phyloP scores from a whole-genome alignment of 1,140 invertebrate genomes.

The Drosophila nikananu region DNA sequence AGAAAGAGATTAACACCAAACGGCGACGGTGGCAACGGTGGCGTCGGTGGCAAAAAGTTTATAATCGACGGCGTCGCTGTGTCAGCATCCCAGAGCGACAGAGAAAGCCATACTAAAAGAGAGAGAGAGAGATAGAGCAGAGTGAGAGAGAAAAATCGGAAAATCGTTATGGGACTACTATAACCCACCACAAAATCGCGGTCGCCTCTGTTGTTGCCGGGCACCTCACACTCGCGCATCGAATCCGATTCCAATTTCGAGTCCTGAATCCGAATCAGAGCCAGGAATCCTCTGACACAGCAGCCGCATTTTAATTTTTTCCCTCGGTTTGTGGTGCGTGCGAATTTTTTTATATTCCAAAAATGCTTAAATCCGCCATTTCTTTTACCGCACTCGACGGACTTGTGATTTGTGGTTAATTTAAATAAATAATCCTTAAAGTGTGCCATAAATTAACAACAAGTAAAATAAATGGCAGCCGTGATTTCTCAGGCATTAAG shows the following conservation, averaged over 20 bases:
- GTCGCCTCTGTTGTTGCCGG: conserved; percentile 69
- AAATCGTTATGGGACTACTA: conserved; percentile 77
- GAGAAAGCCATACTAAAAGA: background rate
- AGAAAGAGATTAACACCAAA: conserved; percentile 77
- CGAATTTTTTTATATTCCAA: conserved; percentile 31
- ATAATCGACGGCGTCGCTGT: conserved; percentile 62
- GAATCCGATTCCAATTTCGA: conserved; percentile 53
- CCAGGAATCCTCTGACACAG: conserved; percentile 38
- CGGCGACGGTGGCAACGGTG: conserved; percentile 49
- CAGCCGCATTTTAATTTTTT: conserved; percentile 76
- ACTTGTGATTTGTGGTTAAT: conserved; percentile 74
- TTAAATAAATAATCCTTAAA: conserved; percentile 82
- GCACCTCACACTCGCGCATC: conserved; percentile 73
- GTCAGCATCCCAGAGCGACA: conserved; percentile 7
- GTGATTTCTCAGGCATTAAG: background rate
- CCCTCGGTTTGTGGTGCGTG: conserved; percentile 65
- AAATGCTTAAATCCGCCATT: conserved; percentile 34
- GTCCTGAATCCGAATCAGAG: conserved; percentile 44
- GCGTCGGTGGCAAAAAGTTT: conserved; percentile 56
- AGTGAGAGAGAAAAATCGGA: conserved; percentile 58
- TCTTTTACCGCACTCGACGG: conserved; percentile 10
- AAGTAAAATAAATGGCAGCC: conserved; percentile 9
- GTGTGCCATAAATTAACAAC: conserved; percentile 52
- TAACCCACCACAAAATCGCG: conserved; percentile 81
- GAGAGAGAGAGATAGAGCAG: background rate